Base-by-base conservation (phyloP, 2,113 vertebrate species). In the Sturnira hondurensis region DNA sequence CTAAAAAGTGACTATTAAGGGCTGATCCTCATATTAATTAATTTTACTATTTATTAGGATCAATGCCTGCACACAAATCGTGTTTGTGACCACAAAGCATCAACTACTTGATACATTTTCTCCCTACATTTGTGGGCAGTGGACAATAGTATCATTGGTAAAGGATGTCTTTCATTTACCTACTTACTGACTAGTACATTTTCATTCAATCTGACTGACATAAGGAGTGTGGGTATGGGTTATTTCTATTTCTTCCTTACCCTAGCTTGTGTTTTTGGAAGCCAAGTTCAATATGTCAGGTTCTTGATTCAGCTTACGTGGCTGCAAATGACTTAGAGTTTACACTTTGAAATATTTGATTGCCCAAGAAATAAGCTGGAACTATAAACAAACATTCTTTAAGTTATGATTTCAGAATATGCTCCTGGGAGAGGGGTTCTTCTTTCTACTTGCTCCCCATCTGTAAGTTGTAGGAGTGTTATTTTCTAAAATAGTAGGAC, bases 191-290 rank as follows among this genome's bases (percentile, higher is more conserved):
- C 61, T 45, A 22, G n/a, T 54, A 3, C 2, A 26, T 82, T 88
- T 89, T 94, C 77, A 82, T 91, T 88, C 45, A 5, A 7, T 12
- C n/a, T 73, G 56, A 61, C 28, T 74, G 36, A 8, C 31, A 47
- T 33, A 89, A 61, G 77, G 28, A 70, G 15, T 54, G 1, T 52
- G 26, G 67, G 10, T 43, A 67, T 45, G 38, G 47, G 31, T 73
- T 77, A n/a, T 78, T 78, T 73, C 19, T 88, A 43, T 86, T 93
- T 95, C n/a, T 82, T 95, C 52, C 68, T 82, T 85, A 58, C 50
- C 4, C 67, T 22, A 77, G 10, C 3, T 73, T 73, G 47, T 89
- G 67, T 61, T 58, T 58, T 74, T 22, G 3, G 26, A 94, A 82
- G 36, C 41, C 41, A 73, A 87, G 11, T 4, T 20, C 13, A 86